Base-by-base conservation (phyloP, 2,888 invertebrate genomes). In the Tricholauxania praeusta region DNA sequence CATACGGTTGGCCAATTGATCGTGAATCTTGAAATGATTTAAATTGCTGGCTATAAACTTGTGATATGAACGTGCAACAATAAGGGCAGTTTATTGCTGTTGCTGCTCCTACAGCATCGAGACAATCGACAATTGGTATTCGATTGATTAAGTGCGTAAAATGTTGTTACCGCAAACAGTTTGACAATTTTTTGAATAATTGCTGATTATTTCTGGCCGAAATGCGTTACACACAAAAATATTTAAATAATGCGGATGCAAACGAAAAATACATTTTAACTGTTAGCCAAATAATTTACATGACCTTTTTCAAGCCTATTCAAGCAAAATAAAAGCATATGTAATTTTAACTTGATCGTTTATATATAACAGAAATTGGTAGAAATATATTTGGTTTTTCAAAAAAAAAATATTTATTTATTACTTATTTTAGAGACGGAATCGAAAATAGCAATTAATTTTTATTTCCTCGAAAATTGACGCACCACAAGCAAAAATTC, bases 81-180 rank as follows among this genome's bases (percentile, higher is more conserved):
- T 49, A 68, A 63, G 57, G 10, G 48, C 52, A 48, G 39, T 51
- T 51, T 71, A 51, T 49, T 65, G 67, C 39, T 52, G 62, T 47
- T 73, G 48, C 66, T 48, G n/a, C 47, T 22, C 48, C 48, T 55
- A 70, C 68, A 72, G 69, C 52, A 57, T 71, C 69, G 12, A 63
- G 72, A 70, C 65, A 73, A 71, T 76, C 70, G 53, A 60, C 60
- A 74, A 74, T 76, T 77, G 78, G 78, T 76, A 78, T 77, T 76
- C 78, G 76, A 77, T 78, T 77, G 77, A 76, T 78, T 78, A 77
- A 78, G 76, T 78, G 77, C 74, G 72, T 57, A 74, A 76, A 74
- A 76, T 76, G 75, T 75, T 77, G 76, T 77, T 75, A 71, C 74
- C 65, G 59, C n/a, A 67, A 70, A 53, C 70, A 62, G 62, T 62